These are phyloP conservation scores for Cataglyphis rosenhaueri DNA, from an alignment of 2,888 invertebrate genomes.

Conservation along the genomic window DNA sequence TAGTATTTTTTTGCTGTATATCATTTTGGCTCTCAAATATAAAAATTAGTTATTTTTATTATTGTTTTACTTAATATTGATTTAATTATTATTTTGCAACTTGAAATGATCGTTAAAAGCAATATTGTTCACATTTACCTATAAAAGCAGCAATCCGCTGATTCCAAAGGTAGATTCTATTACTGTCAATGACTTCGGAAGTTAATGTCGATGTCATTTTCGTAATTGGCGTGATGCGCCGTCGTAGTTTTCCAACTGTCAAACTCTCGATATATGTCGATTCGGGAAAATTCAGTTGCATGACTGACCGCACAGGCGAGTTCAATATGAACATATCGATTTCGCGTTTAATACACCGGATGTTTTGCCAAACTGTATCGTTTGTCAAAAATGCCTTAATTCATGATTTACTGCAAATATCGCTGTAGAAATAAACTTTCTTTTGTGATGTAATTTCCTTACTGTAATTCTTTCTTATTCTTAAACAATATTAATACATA, in stretches of 20 bases:
- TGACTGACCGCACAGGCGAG: constrained; percentile 40
- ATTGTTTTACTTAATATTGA: neutral
- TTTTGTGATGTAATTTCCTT: neutral
- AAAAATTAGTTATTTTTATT: neutral
- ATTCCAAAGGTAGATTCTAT: constrained; percentile 69
- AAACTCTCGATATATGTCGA: constrained; percentile 41
- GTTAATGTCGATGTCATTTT: constrained; percentile 56
- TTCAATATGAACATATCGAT: constrained; percentile 56
- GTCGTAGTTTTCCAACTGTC: constrained; percentile 24
- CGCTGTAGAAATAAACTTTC: neutral
- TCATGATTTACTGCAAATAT: constrained; percentile 19
- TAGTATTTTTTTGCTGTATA: neutral
- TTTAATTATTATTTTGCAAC: neutral
- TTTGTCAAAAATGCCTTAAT: constrained; percentile 15
- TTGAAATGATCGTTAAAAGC: neutral
- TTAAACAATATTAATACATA: neutral
- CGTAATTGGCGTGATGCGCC: constrained; percentile 10
- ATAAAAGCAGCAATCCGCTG: constrained; percentile 80
- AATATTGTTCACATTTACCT: constrained; percentile 70
- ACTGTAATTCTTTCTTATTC: neutral
- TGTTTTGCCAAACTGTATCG: constrained; percentile 39
- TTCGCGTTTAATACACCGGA: neutral
- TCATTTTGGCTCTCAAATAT: neutral
- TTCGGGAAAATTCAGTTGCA: constrained; percentile 44
- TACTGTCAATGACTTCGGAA: constrained; percentile 29